Conservation (phyloP, 2,797 vertebrate genomes). For the Mormyrops boulengeri region DNA sequence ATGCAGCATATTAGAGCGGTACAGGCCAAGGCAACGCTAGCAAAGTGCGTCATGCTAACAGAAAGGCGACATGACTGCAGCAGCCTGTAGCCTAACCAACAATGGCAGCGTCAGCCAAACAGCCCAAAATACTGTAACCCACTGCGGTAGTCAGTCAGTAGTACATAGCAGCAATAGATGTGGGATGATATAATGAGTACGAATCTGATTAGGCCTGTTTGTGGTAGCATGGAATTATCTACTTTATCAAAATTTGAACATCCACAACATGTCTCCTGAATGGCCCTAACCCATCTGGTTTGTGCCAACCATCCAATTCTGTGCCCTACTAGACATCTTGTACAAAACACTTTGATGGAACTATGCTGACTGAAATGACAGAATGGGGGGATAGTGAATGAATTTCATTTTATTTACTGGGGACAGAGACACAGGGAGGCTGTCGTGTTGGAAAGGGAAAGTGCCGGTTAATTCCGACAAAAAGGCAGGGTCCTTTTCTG, state of each 20-base stretch:
- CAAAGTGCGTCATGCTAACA: not conserved
- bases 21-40: not conserved
- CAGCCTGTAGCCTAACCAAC: not conserved
- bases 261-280: not conserved
- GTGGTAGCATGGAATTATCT: slow-evolving; percentile 11
- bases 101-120: not conserved
- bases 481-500: not conserved
- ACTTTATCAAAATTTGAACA: slow-evolving; percentile 10
- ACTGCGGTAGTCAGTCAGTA: not conserved
- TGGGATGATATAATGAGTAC: not conserved
- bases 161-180: not conserved
- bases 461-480: not conserved
- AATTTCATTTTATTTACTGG: not conserved
- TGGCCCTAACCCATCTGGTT: not conserved
- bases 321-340: not conserved
- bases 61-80: not conserved
- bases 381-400: not conserved
- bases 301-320: not conserved
- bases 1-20: not conserved
- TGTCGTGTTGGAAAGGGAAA: not conserved
- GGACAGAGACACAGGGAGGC: not conserved
- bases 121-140: not conserved
- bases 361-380: not conserved
- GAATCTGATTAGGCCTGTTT: slow-evolving; percentile 23
- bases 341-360: not conserved